phyloP scores from a whole-genome alignment of 2,797 vertebrate species.

The Tapirus indicus region DNA sequence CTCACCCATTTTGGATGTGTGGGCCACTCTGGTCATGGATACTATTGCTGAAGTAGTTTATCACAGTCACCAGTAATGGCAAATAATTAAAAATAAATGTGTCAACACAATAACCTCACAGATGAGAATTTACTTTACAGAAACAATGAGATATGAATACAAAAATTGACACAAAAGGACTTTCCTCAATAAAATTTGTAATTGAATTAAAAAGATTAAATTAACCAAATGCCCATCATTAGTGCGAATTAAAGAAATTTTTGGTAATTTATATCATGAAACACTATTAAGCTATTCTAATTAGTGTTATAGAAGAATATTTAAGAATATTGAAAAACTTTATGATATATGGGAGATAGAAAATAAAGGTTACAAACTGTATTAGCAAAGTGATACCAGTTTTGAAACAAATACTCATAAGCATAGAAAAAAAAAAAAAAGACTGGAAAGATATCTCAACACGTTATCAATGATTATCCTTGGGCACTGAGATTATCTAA shows the following conservation, averaged over 20 bases:
- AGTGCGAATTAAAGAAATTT: background rate
- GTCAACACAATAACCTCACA: background rate
- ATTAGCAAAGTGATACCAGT: background rate
- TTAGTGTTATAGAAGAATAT: background rate
- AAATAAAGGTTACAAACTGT: background rate
- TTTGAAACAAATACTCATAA: background rate
- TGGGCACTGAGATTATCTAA: background rate
- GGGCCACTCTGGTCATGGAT: background rate
- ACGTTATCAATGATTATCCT: background rate
- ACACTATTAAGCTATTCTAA: background rate
- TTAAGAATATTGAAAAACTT: background rate
- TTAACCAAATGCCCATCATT: background rate
- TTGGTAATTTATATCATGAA: background rate
- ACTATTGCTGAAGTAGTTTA: background rate
- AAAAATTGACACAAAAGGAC: background rate
- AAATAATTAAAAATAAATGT: background rate
- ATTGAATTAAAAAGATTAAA: background rate
- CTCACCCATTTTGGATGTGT: background rate
- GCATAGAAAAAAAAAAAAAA: background rate
- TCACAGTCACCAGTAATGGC: background rate
- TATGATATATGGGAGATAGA: background rate
- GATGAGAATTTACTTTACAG: background rate
- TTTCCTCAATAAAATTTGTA: background rate
- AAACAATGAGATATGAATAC: background rate
- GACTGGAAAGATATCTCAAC: background rate